phyloP scores from a whole-genome alignment of 2,113 vertebrate species.

The Sorex araneus region DNA sequence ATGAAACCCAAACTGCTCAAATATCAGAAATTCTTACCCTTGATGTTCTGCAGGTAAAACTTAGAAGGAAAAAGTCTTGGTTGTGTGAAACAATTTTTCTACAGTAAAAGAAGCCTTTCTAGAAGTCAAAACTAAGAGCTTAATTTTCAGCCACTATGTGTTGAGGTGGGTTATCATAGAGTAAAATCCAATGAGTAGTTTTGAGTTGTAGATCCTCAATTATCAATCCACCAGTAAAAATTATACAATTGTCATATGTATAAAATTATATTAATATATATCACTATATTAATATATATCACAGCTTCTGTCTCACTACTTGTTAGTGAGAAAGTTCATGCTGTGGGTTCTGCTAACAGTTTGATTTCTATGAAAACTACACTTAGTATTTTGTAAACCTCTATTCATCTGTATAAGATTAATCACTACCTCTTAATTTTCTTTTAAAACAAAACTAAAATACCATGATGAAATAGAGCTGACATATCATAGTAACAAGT shows the following conservation, averaged over 20 bases:
- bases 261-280: slow-evolving; percentile 13
- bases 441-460: neutral
- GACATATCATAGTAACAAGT: neutral
- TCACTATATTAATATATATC: neutral
- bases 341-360: neutral
- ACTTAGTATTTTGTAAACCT: neutral
- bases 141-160: neutral
- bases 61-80: neutral
- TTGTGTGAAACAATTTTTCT: neutral
- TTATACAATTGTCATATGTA: neutral
- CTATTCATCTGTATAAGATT: neutral
- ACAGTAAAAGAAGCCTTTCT: neutral
- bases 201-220: neutral
- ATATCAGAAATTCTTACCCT: neutral
- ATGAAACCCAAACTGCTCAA: neutral
- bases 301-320: neutral
- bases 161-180: neutral
- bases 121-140: too few relatives aligned
- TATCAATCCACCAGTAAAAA: neutral
- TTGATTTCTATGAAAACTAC: slow-evolving; percentile 8
- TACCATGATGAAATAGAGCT: neutral
- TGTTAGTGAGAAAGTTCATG: neutral
- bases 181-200: neutral
- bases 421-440: neutral
- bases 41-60: neutral